Evolutionary conservation across 2,888 invertebrate genomes (phyloP).

Genomic region (Malthinus flaveolus): DNA sequence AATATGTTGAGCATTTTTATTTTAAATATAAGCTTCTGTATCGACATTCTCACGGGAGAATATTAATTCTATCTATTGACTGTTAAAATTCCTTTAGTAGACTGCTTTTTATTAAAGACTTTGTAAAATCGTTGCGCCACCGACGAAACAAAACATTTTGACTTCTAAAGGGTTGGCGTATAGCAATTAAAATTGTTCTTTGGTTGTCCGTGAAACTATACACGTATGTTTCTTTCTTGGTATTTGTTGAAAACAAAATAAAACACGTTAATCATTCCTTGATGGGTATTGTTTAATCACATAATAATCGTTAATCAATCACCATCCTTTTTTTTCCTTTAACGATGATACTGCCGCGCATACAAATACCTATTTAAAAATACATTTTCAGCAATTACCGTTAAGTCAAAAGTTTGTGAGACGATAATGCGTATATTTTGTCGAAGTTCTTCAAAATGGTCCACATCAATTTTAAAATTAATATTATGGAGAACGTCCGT

Average conservation of each 20-base stretch:
- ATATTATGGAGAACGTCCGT: no score
- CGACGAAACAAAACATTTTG: constrained; percentile 20
- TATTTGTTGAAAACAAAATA: constrained; percentile 3
- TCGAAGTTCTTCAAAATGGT: no score
- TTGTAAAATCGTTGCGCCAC: constrained; percentile 28
- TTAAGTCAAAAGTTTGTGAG: no score
- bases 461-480: no score
- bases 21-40: constrained; percentile 27
- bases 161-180: constrained; percentile 18
- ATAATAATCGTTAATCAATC: background rate
- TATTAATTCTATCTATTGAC: constrained; percentile 33
- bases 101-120: constrained; percentile 32
- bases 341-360: no score
- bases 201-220: constrained; percentile 13
- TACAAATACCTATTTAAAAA: no score
- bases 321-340: no score
- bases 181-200: constrained; percentile 30
- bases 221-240: constrained; percentile 8
- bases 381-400: no score
- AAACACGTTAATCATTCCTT: background rate
- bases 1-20: constrained; percentile 30
- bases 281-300: background rate
- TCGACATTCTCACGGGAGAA: constrained; percentile 31
- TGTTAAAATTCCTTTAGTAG: constrained; percentile 36
- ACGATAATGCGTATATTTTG: no score